phyloP scores from a whole-genome alignment of 30 jellyfish, hydroid and myxozoan genomes.

The Aurelia aurita complex sp. Pacific region DNA sequence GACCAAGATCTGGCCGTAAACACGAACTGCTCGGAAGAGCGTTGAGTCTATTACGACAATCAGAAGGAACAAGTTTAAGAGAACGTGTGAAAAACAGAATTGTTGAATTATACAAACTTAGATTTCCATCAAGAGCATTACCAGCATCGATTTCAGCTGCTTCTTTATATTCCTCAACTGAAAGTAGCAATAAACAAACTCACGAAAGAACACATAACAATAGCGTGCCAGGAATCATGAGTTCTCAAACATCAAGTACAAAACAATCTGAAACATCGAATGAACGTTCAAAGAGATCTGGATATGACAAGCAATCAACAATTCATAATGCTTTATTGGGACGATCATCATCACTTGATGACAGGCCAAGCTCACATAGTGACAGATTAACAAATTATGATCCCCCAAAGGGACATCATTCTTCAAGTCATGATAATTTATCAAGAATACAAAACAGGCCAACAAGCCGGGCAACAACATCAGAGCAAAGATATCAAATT shows the following conservation, averaged over 20 bases:
- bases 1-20: constrained; percentile 94
- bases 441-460: constrained; percentile 20
- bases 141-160: constrained; percentile 27
- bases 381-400: constrained; percentile 4
- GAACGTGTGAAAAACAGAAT: constrained; percentile 78
- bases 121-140: constrained; percentile 60
- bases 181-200: constrained; percentile 1
- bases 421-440: constrained; percentile 11
- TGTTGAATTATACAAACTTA: constrained; percentile 73
- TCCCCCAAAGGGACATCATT: constrained; percentile 16
- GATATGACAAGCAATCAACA: constrained; percentile 25
- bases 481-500: constrained; percentile 17
- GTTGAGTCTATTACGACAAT: constrained; percentile 56
- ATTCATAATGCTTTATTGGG: constrained; percentile 4
- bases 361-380: not conserved
- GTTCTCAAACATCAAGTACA: constrained; percentile 12
- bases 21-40: constrained; percentile 93
- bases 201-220: not conserved
- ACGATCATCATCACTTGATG: not conserved
- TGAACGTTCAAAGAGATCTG: not conserved
- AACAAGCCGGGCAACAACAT: constrained; percentile 5
- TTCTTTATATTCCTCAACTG: constrained; percentile 36
- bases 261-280: constrained; percentile 28
- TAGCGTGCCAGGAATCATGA: not conserved
- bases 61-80: constrained; percentile 71